A percentile compares a stretch with the other conserved stretches of the same genome.
phyloP scores from a whole-genome alignment of 2,888 invertebrate species.

The Formica aserva region DNA sequence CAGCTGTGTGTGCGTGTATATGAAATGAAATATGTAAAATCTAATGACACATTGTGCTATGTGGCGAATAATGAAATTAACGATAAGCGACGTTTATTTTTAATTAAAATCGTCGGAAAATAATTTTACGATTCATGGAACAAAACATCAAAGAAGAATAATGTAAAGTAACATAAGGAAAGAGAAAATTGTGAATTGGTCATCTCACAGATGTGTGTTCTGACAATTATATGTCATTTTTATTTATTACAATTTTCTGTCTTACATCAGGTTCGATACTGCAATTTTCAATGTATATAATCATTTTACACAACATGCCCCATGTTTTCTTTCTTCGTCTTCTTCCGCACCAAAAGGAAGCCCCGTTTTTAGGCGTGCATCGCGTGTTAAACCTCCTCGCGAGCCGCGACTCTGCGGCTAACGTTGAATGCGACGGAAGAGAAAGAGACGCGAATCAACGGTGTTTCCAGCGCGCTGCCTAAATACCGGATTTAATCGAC shows the following conservation, averaged over 20 bases:
- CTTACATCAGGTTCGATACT: neutral
- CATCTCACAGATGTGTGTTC: slow-evolving; percentile 17
- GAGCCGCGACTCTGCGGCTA: slow-evolving; percentile 19
- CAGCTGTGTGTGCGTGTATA: neutral
- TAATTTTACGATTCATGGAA: neutral
- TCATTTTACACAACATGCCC: slow-evolving; percentile 7
- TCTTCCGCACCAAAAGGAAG: neutral
- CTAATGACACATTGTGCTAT: neutral
- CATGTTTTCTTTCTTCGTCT: slow-evolving; percentile 9
- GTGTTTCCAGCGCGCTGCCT: slow-evolving; percentile 69
- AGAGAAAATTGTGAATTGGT: neutral
- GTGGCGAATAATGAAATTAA: neutral
- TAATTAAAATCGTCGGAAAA: neutral
- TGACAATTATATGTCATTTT: slow-evolving; percentile 15
- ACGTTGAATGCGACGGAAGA: slow-evolving; percentile 16
- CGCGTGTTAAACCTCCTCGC: slow-evolving; percentile 49
- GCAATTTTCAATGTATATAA: neutral
- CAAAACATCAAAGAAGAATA: neutral
- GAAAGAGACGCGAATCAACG: slow-evolving; percentile 45
- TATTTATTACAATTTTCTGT: slow-evolving; percentile 15
- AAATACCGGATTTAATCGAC: slow-evolving; percentile 76
- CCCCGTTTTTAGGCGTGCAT: slow-evolving; percentile 35
- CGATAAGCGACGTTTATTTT: neutral
- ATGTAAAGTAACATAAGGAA: neutral
- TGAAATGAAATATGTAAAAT: neutral